phyloP scores from a whole-genome alignment of 2,797 vertebrate species.

The Arctocebus calabarensis region DNA sequence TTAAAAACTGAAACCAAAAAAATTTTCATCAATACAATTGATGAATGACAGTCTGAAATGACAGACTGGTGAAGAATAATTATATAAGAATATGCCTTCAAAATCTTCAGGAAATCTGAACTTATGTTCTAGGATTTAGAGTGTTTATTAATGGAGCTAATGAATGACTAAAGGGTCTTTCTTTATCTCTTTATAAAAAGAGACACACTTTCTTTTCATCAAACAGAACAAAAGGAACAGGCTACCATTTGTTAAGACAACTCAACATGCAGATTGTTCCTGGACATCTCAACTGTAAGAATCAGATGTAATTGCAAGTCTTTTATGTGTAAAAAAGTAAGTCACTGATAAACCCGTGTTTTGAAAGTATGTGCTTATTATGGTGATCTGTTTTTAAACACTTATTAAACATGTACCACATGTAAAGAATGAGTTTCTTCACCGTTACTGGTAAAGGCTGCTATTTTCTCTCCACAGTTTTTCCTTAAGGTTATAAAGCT shows the following conservation, averaged over 20 bases:
- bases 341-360: background rate
- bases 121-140: background rate
- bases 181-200: background rate
- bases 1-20: background rate
- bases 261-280: background rate
- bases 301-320: background rate
- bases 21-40: background rate
- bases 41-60: background rate
- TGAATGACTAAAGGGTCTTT: background rate
- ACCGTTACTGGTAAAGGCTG: background rate
- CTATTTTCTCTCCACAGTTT: background rate
- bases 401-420: accelerated
- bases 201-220: background rate
- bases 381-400: background rate
- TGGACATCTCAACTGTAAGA: background rate
- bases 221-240: slow-evolving; percentile 13
- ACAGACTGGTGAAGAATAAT: background rate
- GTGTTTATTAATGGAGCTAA: background rate
- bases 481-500: background rate
- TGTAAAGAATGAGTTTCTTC: slow-evolving; percentile 5
- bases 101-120: background rate
- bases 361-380: background rate
- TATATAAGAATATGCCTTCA: background rate
- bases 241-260: background rate
- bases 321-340: background rate